phyloP scores from a whole-genome alignment of 2,113 vertebrate species.

The Vombatus ursinus region DNA sequence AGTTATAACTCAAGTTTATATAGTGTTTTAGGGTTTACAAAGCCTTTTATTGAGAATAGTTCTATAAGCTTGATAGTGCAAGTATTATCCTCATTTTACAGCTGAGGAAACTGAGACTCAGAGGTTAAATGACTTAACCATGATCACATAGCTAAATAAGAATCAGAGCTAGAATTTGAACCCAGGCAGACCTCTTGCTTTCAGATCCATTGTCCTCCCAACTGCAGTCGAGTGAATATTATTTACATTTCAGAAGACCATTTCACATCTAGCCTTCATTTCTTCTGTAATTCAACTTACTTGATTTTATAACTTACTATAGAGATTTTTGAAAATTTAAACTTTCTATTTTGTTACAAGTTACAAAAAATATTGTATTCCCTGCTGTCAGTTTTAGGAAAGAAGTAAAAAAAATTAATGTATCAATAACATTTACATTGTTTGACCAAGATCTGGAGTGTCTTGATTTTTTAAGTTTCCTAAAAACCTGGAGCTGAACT shows the following conservation, averaged over 20 bases:
- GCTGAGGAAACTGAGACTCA: not conserved
- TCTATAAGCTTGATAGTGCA: not conserved
- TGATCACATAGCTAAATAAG: not conserved
- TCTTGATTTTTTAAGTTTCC: not conserved
- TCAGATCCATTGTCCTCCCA: not conserved
- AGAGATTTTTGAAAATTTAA: not conserved
- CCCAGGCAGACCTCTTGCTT: not conserved
- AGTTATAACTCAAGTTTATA: not conserved
- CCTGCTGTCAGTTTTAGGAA: not conserved
- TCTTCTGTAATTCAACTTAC: too few relatives aligned
- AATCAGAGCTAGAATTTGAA: not conserved
- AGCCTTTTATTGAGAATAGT: not conserved
- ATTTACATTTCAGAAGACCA: not conserved
- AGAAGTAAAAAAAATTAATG: not conserved
- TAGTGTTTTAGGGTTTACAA: not conserved
- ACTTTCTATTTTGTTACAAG: not conserved
- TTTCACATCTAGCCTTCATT: too few relatives aligned
- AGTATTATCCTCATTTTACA: not conserved
- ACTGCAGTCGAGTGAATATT: not conserved
- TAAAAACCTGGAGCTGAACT: not conserved
- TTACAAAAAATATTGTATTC: not conserved
- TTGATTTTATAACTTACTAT: not conserved
- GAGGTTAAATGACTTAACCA: not conserved
- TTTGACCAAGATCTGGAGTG: not conserved
- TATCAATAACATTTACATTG: not conserved